These are phyloP conservation scores for Pollenia amentaria DNA, from an alignment of 2,888 invertebrate species.

Conservation along the genomic window DNA sequence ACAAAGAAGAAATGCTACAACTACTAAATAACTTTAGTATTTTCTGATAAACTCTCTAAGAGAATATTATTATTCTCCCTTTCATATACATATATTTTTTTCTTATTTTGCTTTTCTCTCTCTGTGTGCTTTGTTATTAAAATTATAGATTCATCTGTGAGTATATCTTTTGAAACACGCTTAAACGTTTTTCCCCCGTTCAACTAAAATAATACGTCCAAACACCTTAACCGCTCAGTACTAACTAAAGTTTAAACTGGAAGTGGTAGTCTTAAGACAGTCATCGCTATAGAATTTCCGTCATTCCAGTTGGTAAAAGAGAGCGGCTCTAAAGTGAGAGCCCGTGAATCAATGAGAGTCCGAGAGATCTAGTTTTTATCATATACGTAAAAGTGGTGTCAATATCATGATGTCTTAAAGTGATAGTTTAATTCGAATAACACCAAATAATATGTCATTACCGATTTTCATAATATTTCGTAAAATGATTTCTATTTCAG, in stretches of 20 bases:
- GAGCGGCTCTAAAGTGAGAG: not conserved
- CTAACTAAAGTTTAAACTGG: conserved; percentile 79
- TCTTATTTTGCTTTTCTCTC: conserved; percentile 8
- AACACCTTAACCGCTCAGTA: conserved; percentile 76
- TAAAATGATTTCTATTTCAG: too few species aligned
- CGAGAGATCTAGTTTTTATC: not conserved
- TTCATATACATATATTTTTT: not conserved
- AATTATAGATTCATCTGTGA: too few species aligned
- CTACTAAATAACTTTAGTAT: conserved; percentile 35
- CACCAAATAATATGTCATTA: not conserved
- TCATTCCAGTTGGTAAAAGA: conserved; percentile 70
- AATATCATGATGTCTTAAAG: not conserved
- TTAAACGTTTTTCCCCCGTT: conserved; percentile 1
- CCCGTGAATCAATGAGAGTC: not conserved
- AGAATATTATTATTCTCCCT: conserved; percentile 41
- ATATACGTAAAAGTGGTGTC: conserved; percentile 31
- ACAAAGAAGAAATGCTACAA: conserved; percentile 24
- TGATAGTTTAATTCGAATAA: not conserved
- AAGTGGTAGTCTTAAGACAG: conserved; percentile 63
- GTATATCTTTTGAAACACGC: conserved; percentile 2
- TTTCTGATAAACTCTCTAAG: not conserved
- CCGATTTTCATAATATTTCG: too few species aligned
- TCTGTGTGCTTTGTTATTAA: not conserved
- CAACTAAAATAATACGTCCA: conserved; percentile 76
- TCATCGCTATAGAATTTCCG: conserved; percentile 58